Conservation (phyloP, 2,888 invertebrate genomes). For the Rotaria magnacalcarata region DNA sequence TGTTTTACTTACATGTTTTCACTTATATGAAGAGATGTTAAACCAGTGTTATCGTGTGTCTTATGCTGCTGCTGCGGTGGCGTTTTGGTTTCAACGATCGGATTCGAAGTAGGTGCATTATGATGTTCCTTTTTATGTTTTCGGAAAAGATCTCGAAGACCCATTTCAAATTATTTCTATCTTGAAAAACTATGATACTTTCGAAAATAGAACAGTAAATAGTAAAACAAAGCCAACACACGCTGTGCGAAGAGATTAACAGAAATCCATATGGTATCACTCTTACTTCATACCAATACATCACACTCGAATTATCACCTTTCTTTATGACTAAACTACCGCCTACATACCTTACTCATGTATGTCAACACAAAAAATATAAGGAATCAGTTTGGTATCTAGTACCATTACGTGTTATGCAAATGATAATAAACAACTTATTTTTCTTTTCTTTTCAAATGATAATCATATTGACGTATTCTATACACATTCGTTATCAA, state of each 20-base stretch:
- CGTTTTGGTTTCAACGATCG: neutral
- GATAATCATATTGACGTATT: neutral
- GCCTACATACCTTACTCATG: neutral
- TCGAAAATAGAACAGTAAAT: neutral
- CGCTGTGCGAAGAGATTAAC: neutral
- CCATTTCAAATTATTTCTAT: neutral
- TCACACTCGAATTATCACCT: neutral
- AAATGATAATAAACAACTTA: neutral
- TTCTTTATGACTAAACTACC: neutral
- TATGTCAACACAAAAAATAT: neutral
- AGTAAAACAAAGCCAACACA: neutral
- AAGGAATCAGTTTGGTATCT: neutral
- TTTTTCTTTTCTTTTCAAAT: neutral
- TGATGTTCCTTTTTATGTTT: neutral
- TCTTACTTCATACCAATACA: neutral
- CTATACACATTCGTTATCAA: neutral
- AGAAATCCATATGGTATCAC: neutral
- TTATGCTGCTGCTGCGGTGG: neutral
- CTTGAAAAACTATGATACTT: neutral
- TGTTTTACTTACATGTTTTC: neutral
- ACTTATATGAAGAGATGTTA: neutral
- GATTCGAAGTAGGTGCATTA: neutral
- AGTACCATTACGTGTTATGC: neutral
- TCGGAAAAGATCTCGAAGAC: slow-evolving; percentile 2
- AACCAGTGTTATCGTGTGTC: neutral